phyloP scores from a whole-genome alignment of 2,888 invertebrate genomes.

The Orthosia cruda region DNA sequence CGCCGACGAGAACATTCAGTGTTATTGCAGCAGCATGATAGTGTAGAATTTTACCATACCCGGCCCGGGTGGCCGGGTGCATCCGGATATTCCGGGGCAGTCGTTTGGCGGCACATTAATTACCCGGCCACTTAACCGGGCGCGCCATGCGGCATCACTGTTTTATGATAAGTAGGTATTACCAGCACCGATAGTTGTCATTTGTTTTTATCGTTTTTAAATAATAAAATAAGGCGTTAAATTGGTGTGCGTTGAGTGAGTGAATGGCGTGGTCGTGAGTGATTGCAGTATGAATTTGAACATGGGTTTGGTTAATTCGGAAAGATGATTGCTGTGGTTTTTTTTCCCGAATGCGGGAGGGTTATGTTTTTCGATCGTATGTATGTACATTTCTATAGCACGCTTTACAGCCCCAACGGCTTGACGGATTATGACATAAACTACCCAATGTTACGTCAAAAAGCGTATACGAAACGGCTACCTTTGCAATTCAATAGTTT shows the following conservation, averaged over 20 bases:
- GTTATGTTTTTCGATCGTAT: too few species aligned
- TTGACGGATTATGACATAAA: too few species aligned
- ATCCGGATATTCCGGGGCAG: constrained; percentile 77
- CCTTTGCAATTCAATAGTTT: constrained; percentile 2
- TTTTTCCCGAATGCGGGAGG: too few species aligned
- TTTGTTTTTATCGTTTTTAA: constrained; percentile 61
- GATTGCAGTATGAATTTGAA: background rate
- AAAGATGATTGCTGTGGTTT: background rate
- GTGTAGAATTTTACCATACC: constrained; percentile 74
- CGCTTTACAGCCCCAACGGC: too few species aligned
- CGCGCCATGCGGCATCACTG: constrained; percentile 70
- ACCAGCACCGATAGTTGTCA: constrained; percentile 52
- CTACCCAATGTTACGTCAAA: background rate
- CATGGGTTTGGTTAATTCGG: background rate
- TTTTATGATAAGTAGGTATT: constrained; percentile 68
- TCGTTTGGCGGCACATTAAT: constrained; percentile 85
- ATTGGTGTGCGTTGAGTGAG: constrained; percentile 29
- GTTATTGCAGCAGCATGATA: constrained; percentile 65
- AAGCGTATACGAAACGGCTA: constrained; percentile 5
- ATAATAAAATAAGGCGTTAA: constrained; percentile 36
- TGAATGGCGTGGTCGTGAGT: background rate
- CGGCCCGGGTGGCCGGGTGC: constrained; percentile 72
- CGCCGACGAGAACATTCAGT: constrained; percentile 51
- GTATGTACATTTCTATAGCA: too few species aligned
- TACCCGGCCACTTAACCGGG: constrained; percentile 81